phyloP scores from a whole-genome alignment of 2,113 vertebrate species.

The Cricetomys ansorgei region DNA sequence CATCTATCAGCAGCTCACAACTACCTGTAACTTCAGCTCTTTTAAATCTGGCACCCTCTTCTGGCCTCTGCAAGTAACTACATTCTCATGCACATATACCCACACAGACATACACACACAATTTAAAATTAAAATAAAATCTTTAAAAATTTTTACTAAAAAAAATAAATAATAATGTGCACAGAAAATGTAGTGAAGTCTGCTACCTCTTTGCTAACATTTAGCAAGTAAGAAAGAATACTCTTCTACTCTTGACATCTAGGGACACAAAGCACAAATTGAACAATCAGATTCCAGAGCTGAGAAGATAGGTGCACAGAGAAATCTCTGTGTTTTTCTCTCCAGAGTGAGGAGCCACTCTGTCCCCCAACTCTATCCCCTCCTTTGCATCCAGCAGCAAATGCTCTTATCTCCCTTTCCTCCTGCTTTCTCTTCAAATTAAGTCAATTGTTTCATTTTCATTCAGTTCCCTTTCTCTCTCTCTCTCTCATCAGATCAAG shows the following conservation, averaged over 20 bases:
- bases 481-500: constrained; percentile 65
- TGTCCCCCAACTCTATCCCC: not conserved
- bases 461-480: constrained; percentile 57
- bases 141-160: not conserved
- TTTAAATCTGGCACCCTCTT: not conserved
- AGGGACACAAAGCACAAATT: not conserved
- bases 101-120: not conserved
- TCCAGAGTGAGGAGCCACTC: not conserved
- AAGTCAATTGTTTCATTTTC: constrained; percentile 72
- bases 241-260: constrained; percentile 34
- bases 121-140: not conserved
- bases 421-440: constrained; percentile 54
- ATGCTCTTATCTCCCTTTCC: not conserved
- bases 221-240: not conserved
- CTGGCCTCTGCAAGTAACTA: not conserved
- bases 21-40: not conserved
- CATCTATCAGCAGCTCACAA: not conserved
- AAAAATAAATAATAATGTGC: constrained; percentile 4
- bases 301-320: not conserved
- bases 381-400: not conserved
- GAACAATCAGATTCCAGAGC: not conserved
- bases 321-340: not conserved
- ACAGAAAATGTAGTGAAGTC: not conserved
- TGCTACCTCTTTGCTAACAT: constrained; percentile 10
- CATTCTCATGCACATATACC: not conserved